Conservation (phyloP, 2,888 invertebrate genomes). For the Pandemis heparana region DNA sequence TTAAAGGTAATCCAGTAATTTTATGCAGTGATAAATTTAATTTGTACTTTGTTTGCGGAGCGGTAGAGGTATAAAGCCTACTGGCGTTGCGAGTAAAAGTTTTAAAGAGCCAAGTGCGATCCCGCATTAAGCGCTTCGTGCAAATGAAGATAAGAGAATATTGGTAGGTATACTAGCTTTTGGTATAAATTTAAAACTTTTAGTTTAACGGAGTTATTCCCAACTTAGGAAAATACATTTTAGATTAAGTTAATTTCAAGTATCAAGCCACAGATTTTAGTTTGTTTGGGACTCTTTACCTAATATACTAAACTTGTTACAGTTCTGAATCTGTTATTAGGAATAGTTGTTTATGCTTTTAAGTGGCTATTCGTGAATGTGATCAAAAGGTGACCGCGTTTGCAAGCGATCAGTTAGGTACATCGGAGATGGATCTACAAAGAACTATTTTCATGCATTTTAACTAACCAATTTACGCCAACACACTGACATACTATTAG, state of each 20-base stretch:
- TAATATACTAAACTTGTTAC: too few species aligned
- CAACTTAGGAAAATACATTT: background rate
- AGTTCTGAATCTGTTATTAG: too few species aligned
- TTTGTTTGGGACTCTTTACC: background rate
- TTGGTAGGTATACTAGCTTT: conserved; percentile 11
- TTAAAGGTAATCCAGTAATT: conserved; percentile 70
- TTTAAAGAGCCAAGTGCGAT: conserved; percentile 38
- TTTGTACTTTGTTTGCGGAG: conserved; percentile 61
- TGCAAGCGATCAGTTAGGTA: too few species aligned
- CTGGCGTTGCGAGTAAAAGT: conserved; percentile 39
- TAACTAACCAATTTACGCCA: too few species aligned
- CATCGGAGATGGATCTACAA: too few species aligned
- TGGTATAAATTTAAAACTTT: conserved; percentile 17
- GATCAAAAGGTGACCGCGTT: too few species aligned
- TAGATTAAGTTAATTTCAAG: background rate
- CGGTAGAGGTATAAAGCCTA: conserved; percentile 40
- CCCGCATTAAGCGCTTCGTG: conserved; percentile 25
- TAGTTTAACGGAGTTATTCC: background rate
- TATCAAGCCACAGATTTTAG: background rate
- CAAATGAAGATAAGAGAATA: conserved; percentile 34
- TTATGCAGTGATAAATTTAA: conserved; percentile 71
- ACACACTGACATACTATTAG: too few species aligned
- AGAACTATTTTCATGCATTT: too few species aligned
- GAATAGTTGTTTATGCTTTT: too few species aligned
- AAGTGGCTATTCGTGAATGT: too few species aligned